Conservation (phyloP, 2,113 vertebrate species). For the Phrynocephalus versicolor region DNA sequence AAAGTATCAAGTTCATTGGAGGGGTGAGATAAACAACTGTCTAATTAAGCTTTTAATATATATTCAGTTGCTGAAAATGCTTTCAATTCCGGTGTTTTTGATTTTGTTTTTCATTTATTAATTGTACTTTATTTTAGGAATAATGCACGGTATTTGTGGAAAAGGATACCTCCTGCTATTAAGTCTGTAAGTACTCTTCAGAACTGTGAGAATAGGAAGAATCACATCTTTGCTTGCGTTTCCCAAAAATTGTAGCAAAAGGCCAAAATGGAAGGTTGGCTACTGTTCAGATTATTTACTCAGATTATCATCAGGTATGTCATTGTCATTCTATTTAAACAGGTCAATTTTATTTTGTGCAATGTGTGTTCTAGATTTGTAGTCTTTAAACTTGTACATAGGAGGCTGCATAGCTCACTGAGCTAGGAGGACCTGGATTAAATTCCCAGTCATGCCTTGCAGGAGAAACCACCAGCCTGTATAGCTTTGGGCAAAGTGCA, state of each 20-base stretch:
- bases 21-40: too few relatives aligned
- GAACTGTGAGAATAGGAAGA: neutral
- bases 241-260: neutral
- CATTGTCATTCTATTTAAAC: neutral
- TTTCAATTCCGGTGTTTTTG: conserved; percentile 15
- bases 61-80: neutral
- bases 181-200: conserved; percentile 84
- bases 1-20: too few relatives aligned
- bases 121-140: conserved; percentile 78
- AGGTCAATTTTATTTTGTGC: neutral
- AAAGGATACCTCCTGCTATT: conserved; percentile 90
- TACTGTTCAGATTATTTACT: neutral
- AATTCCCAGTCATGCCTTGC: too few relatives aligned
- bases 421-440: too few relatives aligned
- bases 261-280: neutral
- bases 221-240: neutral
- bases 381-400: neutral
- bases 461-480: too few relatives aligned
- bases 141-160: conserved; percentile 96
- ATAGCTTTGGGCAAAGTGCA: too few relatives aligned
- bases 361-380: neutral
- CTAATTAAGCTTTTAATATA: neutral
- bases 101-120: conserved; percentile 8
- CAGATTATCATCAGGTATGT: too few relatives aligned
- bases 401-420: neutral